Evolutionary conservation across 2,113 vertebrate species (phyloP), one percentile per base, ranked within the genome.

Genomic region (Phylloscopus trochilus): DNA sequence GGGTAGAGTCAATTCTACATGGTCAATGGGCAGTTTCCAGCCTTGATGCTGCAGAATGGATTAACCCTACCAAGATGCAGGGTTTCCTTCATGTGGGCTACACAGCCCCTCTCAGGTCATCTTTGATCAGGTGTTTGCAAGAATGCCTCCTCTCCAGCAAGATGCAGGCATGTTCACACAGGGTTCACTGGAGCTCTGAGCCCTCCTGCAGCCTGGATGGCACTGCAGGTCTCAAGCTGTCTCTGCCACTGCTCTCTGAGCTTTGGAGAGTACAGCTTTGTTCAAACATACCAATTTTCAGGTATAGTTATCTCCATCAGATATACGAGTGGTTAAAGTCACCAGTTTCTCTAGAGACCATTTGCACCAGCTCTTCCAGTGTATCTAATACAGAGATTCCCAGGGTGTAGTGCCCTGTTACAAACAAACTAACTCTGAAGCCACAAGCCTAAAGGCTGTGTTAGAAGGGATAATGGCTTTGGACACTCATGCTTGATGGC

Each of bases 151-250:
- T 82, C 62, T 63, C 17, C 39, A 87, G 53, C 15, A 13, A 27
- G 23, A 9, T 7, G 11, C 2, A n/a, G 8, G 4, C 1, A 5
- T 41, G n/a, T 58, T 72, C 46, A 27, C 23, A 12, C 1, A 22
- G 4, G 10, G 20, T 15, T 22, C 13, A 51, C 21, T 59, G 56
- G 33, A 68, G 7, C 18, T 46, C 51, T 73, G 73, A 74, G 69
- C 13, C 24, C 26, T 66, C 23, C 51, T 74, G 22, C 31, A 73
- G 59, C 60, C 49, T 69, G 46, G 22, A n/a, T 7, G 52, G 30
- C 30, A n/a, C 19, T 62, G 52, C 15, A 23, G 26, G 8, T 79
- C 62, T 88, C 53, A 46, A 27, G 18, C 13, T 63, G 15, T 8
- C 5, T 68, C 41, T 60, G 44, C 53, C 85, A 39, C 20, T 49